Conservation (phyloP, 2,113 vertebrate genomes). For the Thermophis baileyi region DNA sequence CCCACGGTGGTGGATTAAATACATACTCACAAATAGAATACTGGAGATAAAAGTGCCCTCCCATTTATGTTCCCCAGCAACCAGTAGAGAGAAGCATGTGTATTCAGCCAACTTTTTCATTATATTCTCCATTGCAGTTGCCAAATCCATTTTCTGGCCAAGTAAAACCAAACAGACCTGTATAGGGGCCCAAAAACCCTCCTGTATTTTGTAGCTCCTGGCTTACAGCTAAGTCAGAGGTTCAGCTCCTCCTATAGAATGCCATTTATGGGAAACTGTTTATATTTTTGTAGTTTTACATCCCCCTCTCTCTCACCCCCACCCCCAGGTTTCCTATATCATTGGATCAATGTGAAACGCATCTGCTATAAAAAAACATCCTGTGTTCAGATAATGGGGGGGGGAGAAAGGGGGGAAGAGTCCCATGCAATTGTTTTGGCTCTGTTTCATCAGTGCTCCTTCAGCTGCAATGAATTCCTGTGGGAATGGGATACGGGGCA, state of each 20-base stretch:
- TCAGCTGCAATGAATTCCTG: not conserved
- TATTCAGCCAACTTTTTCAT: not conserved
- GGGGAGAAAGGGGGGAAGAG: not conserved
- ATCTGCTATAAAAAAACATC: not conserved
- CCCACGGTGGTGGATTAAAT: not conserved
- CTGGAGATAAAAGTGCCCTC: not conserved
- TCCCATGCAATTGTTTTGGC: not conserved
- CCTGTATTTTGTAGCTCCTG: not conserved
- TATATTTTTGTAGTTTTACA: not conserved
- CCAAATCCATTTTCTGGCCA: not conserved
- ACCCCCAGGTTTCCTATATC: not conserved
- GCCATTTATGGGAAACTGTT: not conserved
- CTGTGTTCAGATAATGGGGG: not conserved
- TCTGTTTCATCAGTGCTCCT: not conserved
- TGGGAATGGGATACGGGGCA: not conserved
- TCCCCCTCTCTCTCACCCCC: not conserved
- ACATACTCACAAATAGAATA: not conserved
- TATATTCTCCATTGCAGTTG: not conserved
- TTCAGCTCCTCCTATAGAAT: not conserved
- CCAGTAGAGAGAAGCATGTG: not conserved
- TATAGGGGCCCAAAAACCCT: no score
- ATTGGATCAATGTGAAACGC: not conserved
- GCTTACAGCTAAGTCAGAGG: not conserved
- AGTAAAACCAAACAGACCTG: not conserved
- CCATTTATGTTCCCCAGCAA: not conserved